These are phyloP conservation scores for Telmatherina bonti DNA, from an alignment of 2,797 vertebrate species.

Conservation along the genomic window DNA sequence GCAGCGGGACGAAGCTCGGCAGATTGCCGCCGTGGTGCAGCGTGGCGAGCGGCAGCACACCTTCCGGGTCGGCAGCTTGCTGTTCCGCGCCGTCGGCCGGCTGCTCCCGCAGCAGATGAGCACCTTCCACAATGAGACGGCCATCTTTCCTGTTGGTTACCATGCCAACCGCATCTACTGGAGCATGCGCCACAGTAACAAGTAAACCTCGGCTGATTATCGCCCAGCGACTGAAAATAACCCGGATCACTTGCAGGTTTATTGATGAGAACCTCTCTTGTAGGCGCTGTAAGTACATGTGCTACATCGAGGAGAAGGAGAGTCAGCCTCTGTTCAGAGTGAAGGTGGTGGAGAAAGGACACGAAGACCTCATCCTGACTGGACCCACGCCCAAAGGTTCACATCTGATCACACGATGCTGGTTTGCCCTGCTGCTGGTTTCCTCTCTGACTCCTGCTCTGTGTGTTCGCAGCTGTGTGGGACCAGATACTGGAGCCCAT, in stretches of 20 bases:
- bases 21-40: conserved; percentile 94
- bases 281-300: conserved; percentile 92
- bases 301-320: conserved; percentile 89
- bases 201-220: conserved; percentile 32
- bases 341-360: conserved; percentile 92
- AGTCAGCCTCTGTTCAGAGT: conserved; percentile 88
- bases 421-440: not conserved
- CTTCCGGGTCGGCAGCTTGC: conserved; percentile 95
- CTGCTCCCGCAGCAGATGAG: conserved; percentile 95
- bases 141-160: conserved; percentile 94
- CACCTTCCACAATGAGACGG: conserved; percentile 88
- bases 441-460: not conserved
- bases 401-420: not conserved
- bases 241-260: not conserved
- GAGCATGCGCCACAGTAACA: conserved; percentile 91
- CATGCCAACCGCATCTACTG: conserved; percentile 96
- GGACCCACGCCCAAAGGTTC: conserved; percentile 89
- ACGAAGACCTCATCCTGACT: conserved; percentile 89
- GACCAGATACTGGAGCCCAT: conserved; percentile 94
- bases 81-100: conserved; percentile 92
- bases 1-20: conserved; percentile 93
- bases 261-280: not conserved
- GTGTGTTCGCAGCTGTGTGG: conserved; percentile 88
- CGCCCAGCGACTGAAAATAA: too few relatives aligned
- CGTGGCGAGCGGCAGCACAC: conserved; percentile 93